Base-by-base conservation (phyloP, 1,140 invertebrate species). In the Temnothorax nylanderi region DNA sequence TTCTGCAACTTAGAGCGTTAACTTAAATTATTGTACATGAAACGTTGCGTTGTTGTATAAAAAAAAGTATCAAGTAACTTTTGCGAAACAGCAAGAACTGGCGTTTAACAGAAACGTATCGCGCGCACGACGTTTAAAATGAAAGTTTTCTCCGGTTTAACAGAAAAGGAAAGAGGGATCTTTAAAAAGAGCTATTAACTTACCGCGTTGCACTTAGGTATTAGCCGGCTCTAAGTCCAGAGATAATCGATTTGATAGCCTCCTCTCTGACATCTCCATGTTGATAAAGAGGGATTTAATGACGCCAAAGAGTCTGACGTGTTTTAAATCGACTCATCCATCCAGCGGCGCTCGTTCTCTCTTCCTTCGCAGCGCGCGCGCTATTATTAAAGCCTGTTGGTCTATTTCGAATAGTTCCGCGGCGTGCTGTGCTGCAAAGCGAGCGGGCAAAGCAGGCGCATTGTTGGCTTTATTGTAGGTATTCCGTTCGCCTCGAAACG, bases 401-500 rank as follows among this genome's bases (percentile, higher is more conserved):
- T 84, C 80, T 75, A 84, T 84, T 84, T 84, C 80, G 69, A 84
- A 84, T 62, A 84, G 80, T 47, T 49, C 26, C 13, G 21, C 65
- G 32, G 77, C 77, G 18, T 72, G 54, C 80, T 47, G 69, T 18
- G 80, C 18, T 47, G 69, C 54, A 74, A 74, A 74, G 54, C 34
- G 51, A 71, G 49, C 51, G 76, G n/a, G 64, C 64, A 67, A 69
- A 65, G 44, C 78, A 51, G 51, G 62, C 64, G 69, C 56, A 84
- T 84, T 84, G 80, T 84, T 84, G 80, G 69, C 69, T 84, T 84
- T 84, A 75, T 84, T 84, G 67, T 84, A 84, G 80, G 44, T 84
- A 84, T 84, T 75, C 80, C 54, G 26, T n/a, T 84, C 69, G 54
- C 67, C 74, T 41, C 37, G 67, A 44, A 62, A 82, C 80, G 37